Base-by-base conservation (phyloP, 2,113 vertebrate genomes). In the Ophiodon elongatus region DNA sequence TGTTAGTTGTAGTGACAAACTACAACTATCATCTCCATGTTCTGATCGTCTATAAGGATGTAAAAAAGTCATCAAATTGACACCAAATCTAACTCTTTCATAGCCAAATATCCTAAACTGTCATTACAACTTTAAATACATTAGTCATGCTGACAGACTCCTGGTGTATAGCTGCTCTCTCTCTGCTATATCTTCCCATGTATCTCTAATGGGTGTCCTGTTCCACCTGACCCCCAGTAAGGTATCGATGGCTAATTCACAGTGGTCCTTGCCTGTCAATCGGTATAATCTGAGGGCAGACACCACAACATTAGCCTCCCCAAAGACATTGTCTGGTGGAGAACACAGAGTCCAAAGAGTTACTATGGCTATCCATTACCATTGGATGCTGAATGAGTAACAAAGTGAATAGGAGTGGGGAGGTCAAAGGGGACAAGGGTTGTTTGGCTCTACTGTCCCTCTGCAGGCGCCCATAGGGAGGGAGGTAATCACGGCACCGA, bases 321-420 rank as follows among this genome's bases (percentile, higher is more conserved):
- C n/a, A 41, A 85, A 89, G 89, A 90, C 87, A 73, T 83, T 57
- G 82, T 87, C 84, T 80, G 70, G 35, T 50, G 35, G 39, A 78
- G 91, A 92, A 92, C 92, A 94, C 86, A 90, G 92, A 87, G 86
- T 80, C 91, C 87, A 89, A 83, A 87, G 86, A 91, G 82, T 39
- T 72, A 59, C 76, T 82, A 50, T 47, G 79, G 91, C 87, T 93
- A 92, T 94, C 93, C 78, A 90, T 93, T 94, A 93, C 91, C 91
- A 91, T 86, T 91, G 70, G 84, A 92, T 88, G 86, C 78, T 73
- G 64, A 92, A 84, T 87, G 88, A 93, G 88, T 70, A 86, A 90
- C 85, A 85, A 62, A 85, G 79, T 80, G 76, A 91, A 93, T 85
- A 73, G 85, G 33, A 84, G 83, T 1, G 76, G 78, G 81, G 78